Base-by-base conservation (phyloP, 2,888 invertebrate species). In the Calephelis perditalis region DNA sequence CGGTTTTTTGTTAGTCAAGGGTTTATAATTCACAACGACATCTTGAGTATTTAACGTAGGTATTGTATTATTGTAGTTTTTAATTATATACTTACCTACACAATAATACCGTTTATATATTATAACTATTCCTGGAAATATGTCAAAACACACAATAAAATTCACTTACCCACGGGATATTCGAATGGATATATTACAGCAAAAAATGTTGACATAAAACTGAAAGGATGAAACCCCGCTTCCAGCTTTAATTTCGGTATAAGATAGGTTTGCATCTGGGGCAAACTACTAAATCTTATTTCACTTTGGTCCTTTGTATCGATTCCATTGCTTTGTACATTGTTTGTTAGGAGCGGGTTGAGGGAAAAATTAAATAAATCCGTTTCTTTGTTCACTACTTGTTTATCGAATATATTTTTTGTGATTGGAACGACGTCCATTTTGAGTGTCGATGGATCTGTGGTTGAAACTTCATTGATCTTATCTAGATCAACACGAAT, bases 171-270 rank as follows among this genome's bases (percentile, higher is more conserved):
- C 61, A 91, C 78, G 64, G 94, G 94, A 81, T 94, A 92, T 68
- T 93, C 92, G 72, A 92, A 90, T 5, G 94, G 94, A 78, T 94
- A 92, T 73, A 94, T 90, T 73, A 92, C 79, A 68, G 91, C 91
- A 74, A 94, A 91, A 76, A 94, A 91, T 63, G 84, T 78, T 10
- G 94, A 92, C 74, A 94, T 91, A 76, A 93, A 92, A 71, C 91
- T 87, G 77, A 94, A 94, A 68, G 92, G 84, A 75, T 93, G 91
- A 75, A 92, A 88, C 67, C 93, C 92, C 63, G 92, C 91, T 63
- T 93, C 92, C 64, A 94, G 82, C 73, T 91, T 91, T 69, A 94
- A 84, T 65, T 84, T 77, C 56, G 91, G 90, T 74, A 91, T 83
- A 73, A 91, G 81, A 77, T 91, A 91, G 65, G 79, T 84, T 73